Percentiles rank a stretch among this genome's conserved stretches.
Conservation (phyloP, 2,888 invertebrate species). For the Agonopterix subpropinquella region DNA sequence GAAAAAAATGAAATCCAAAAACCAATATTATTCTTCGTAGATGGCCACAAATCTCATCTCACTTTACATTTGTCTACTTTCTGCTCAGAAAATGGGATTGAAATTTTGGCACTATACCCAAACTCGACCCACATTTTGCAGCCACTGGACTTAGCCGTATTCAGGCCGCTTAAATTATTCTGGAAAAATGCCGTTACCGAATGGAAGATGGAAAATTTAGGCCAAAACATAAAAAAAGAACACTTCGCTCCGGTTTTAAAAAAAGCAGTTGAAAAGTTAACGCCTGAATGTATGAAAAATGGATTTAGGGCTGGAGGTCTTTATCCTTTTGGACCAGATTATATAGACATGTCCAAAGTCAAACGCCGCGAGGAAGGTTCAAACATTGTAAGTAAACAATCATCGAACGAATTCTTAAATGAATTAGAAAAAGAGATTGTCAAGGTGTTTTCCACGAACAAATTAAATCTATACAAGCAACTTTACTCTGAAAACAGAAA, state of each 20-base stretch:
- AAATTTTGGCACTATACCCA: slow-evolving; percentile 17
- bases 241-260: slow-evolving; percentile 18
- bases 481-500: slow-evolving; percentile 13
- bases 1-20: slow-evolving; percentile 3
- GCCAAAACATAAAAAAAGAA: slow-evolving; percentile 16
- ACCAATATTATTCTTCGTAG: slow-evolving; percentile 18
- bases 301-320: slow-evolving; percentile 20
- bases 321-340: slow-evolving; percentile 21
- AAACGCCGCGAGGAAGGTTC: slow-evolving; percentile 1
- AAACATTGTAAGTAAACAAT: background rate
- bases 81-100: slow-evolving; percentile 20
- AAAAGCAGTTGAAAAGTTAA: slow-evolving; percentile 11
- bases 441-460: slow-evolving; percentile 11
- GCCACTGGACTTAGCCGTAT: slow-evolving; percentile 18
- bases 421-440: slow-evolving; percentile 16
- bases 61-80: slow-evolving; percentile 20
- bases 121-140: slow-evolving; percentile 17
- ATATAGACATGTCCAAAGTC: slow-evolving; percentile 18
- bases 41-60: slow-evolving; percentile 23
- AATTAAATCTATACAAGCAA: slow-evolving; percentile 15
- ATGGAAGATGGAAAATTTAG: slow-evolving; percentile 16
- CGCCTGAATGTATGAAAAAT: slow-evolving; percentile 15
- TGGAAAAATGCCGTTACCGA: slow-evolving; percentile 15
- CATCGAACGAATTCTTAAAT: slow-evolving; percentile 9
- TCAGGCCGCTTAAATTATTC: slow-evolving; percentile 16